A percentile compares a stretch with the other conserved stretches of the same genome.
These are phyloP conservation scores for Myioborus melanocephalus DNA, from an alignment of 2,797 vertebrate species.

Conservation along the genomic window DNA sequence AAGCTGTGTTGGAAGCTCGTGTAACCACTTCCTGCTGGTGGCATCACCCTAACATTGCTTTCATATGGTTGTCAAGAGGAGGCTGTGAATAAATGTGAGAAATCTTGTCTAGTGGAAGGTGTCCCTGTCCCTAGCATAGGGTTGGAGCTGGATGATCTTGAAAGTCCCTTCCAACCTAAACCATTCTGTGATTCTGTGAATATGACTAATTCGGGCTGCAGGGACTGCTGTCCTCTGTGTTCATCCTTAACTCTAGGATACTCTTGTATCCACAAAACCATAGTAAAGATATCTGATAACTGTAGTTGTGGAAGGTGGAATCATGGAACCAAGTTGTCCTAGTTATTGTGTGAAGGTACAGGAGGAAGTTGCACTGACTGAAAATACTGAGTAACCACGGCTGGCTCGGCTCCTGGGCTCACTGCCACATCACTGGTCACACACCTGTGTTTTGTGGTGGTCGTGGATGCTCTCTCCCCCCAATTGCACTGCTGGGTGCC, in stretches of 20 bases:
- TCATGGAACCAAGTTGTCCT: background rate
- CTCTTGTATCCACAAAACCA: background rate
- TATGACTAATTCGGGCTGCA: background rate
- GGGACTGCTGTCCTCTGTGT: background rate
- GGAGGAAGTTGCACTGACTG: background rate
- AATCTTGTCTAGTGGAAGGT: background rate
- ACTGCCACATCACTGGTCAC: fast-evolving
- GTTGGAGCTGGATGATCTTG: background rate
- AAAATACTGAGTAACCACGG: background rate
- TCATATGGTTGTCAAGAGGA: background rate
- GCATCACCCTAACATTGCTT: background rate
- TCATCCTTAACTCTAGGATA: background rate
- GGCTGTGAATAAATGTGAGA: background rate
- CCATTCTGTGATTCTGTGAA: background rate
- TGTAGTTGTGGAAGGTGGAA: background rate
- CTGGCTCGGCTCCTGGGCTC: background rate
- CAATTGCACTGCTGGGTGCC: background rate
- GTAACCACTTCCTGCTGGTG: background rate
- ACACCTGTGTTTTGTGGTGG: background rate
- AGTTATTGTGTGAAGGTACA: background rate
- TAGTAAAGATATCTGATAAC: background rate
- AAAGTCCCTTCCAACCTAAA: background rate
- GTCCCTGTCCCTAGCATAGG: background rate
- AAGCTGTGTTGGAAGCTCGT: background rate
- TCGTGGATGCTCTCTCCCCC: background rate